Evolutionary conservation across 2,113 vertebrate species (phyloP), one percentile per base, ranked within the genome.

Genomic region (Etheostoma spectabile): DNA sequence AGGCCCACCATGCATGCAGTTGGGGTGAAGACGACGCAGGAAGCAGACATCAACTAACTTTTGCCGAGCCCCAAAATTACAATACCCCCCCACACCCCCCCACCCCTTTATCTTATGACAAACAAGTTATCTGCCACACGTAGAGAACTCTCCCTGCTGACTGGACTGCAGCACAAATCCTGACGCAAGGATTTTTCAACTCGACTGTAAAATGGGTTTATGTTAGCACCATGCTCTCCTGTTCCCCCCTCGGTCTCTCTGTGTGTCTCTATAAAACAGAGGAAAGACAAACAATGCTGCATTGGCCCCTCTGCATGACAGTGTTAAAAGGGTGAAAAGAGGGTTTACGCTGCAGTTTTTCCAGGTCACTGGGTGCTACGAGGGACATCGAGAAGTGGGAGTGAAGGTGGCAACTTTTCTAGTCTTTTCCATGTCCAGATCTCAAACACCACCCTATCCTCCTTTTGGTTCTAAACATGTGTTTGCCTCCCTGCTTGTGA

Each of bases 291-390:
- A 91, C 84, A 90, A 70, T 16, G 35, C 70, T 76, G 63, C 65
- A 49, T 49, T 74, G 79, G 72, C 59, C 53, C 7, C 76, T 68
- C 80, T 83, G 65, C 66, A 73, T 57, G 55, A 59, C 59, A 5
- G 38, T 27, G 82, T 48, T 65, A 48, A 69, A 30, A 73, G 65
- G 45, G 14, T 73, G 72, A 82, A 68, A 78, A 75, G 68, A 60
- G 71, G 61, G 46, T 67, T 87, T 86, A 64, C 56, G 62, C 77
- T 82, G 86, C 89, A 84, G n/a, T 87, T 88, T 91, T 89, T 93
- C 82, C 83, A 83, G 89, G 84, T 93, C 88, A 89, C 3, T 38
- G 66, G 52, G 33, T 76, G 57, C 42, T 69, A 3, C 0, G 8
- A 42, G 68, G 68, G 22, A 51, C 22, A 35, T 55, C 3, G 57